Conservation (phyloP, 1,140 invertebrate genomes). For the Metopolophium dirhodum region DNA sequence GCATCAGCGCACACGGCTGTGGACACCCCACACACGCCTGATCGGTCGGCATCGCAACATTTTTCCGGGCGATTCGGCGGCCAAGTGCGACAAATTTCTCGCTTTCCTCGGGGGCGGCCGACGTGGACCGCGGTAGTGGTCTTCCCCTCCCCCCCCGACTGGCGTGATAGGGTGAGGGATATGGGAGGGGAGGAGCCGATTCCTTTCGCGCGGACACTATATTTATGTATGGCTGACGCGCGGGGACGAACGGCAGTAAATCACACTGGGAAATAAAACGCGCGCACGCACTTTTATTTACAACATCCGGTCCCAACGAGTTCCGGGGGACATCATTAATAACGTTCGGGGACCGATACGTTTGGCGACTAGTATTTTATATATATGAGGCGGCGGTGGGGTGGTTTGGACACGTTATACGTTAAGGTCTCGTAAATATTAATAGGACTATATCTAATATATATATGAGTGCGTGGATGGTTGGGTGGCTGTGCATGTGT, state of each 20-base stretch:
- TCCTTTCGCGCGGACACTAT: neutral
- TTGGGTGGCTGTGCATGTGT: neutral
- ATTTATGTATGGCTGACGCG: no score
- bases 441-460: neutral
- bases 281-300: conserved; percentile 46
- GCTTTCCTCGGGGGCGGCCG: neutral
- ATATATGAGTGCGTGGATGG: neutral
- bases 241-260: conserved; percentile 34
- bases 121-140: neutral
- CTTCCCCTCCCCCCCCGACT: neutral
- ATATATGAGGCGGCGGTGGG: neutral
- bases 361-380: neutral
- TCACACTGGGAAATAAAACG: conserved; percentile 49
- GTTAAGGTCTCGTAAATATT: conserved; percentile 47
- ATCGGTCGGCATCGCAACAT: neutral
- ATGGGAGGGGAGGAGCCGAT: neutral
- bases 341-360: conserved; percentile 53
- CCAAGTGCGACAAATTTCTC: conserved; percentile 33
- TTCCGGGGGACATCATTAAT: conserved; percentile 51
- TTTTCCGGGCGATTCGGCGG: neutral
- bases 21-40: neutral
- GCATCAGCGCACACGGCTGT: neutral
- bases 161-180: no score
- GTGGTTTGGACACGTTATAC: conserved; percentile 2
- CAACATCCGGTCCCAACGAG: conserved; percentile 38